These are phyloP conservation scores for Eupithecia vulgata DNA, from an alignment of 2,888 invertebrate species.

Conservation along the genomic window DNA sequence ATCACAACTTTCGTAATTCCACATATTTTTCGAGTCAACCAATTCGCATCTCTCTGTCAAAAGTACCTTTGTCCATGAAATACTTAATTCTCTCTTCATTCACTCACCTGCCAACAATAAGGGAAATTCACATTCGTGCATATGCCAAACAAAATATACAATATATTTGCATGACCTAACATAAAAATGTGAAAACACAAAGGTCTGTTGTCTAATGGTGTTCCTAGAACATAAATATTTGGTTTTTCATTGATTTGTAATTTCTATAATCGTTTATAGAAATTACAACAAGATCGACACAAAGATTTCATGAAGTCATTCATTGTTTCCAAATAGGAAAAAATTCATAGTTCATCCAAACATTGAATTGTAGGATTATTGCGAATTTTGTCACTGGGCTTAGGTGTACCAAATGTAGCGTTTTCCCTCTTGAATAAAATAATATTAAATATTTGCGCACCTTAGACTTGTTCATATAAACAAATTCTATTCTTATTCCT, in stretches of 20 bases:
- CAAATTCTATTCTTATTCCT: background rate
- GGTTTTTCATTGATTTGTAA: background rate
- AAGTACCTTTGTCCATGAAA: too few relatives aligned
- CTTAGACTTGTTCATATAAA: background rate
- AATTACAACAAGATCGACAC: background rate
- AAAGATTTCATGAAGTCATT: background rate
- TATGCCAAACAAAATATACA: too few relatives aligned
- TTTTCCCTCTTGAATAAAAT: background rate
- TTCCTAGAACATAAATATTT: background rate
- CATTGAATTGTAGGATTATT: background rate
- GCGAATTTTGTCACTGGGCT: background rate
- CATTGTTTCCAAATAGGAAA: background rate
- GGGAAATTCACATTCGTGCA: too few relatives aligned
- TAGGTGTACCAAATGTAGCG: background rate
- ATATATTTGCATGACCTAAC: background rate
- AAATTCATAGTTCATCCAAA: background rate
- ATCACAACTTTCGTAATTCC: too few relatives aligned
- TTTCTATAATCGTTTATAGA: too few relatives aligned
- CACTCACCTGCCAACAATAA: too few relatives aligned
- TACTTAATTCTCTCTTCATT: too few relatives aligned
- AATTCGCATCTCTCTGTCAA: too few relatives aligned
- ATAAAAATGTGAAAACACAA: background rate
- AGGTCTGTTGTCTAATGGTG: background rate
- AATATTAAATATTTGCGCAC: background rate
- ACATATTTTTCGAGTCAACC: too few relatives aligned